Evolutionary conservation across 1,140 invertebrate genomes (phyloP).

Genomic region (Tetragnatha versicolor): DNA sequence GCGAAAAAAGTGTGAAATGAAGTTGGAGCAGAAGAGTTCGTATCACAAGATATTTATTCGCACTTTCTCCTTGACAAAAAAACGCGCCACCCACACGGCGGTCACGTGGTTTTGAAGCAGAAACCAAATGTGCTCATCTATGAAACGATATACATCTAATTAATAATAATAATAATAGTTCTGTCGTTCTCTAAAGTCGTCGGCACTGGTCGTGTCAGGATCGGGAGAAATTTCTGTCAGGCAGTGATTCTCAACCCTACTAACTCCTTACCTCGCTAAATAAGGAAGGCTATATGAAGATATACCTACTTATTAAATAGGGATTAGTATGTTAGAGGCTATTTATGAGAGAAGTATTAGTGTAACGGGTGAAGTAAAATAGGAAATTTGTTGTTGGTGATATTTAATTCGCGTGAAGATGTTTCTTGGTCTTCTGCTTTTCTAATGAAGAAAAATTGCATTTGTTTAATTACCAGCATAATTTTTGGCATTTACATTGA

Average conservation of each 20-base stretch:
- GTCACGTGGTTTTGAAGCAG: constrained; percentile 46
- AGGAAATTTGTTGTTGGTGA: too few species aligned
- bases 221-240: neutral
- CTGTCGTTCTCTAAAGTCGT: neutral
- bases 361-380: too few species aligned
- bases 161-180: neutral
- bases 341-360: too few species aligned
- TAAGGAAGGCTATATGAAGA: neutral
- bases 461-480: too few species aligned
- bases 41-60: constrained; percentile 54
- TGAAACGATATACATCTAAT: constrained; percentile 52
- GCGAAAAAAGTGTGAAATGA: neutral
- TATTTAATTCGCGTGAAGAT: too few species aligned
- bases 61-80: constrained; percentile 43
- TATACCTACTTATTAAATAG: neutral
- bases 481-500: too few species aligned
- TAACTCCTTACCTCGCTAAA: constrained; percentile 25
- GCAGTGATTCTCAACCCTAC: neutral
- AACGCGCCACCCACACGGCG: constrained; percentile 23
- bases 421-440: too few species aligned
- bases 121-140: constrained; percentile 42
- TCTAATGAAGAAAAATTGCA: too few species aligned
- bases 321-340: neutral
- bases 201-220: neutral
- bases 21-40: neutral